Conservation (phyloP, 1,140 invertebrate species). For the Cheumatopsyche charites region DNA sequence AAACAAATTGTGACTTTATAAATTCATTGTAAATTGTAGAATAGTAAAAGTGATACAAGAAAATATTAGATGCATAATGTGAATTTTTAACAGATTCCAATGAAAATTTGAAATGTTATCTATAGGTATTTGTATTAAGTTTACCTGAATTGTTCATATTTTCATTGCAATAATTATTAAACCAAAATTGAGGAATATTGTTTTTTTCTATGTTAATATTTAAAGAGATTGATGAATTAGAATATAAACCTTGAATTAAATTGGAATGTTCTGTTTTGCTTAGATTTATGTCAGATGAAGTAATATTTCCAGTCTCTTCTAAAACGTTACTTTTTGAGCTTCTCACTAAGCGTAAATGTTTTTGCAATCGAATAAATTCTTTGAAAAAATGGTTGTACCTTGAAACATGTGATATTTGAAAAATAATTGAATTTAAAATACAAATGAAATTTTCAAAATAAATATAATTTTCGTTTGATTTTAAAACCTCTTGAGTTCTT, state of each 20-base stretch:
- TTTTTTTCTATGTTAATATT: conserved; percentile 32
- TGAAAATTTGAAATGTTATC: not conserved
- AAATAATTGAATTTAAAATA: conserved; percentile 11
- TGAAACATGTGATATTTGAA: conserved; percentile 48
- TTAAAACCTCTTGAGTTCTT: conserved; percentile 61
- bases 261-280: conserved; percentile 41
- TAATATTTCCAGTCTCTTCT: conserved; percentile 49
- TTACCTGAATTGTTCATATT: conserved; percentile 9
- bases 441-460: not conserved
- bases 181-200: not conserved
- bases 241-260: conserved; percentile 35
- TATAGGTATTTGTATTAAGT: too few relatives aligned
- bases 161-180: conserved; percentile 1
- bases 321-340: conserved; percentile 56
- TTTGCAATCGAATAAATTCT: conserved; percentile 62
- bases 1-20: conserved; percentile 32
- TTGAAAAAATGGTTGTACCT: conserved; percentile 65
- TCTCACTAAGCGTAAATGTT: conserved; percentile 58
- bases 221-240: conserved; percentile 38
- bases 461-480: conserved; percentile 4
- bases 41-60: too few relatives aligned
- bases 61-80: too few relatives aligned
- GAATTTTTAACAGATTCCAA: too few relatives aligned
- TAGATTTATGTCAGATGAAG: conserved; percentile 42
- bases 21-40: too few relatives aligned